Percentiles rank a stretch among this genome's conserved stretches.
Evolutionary conservation across 2,888 invertebrate genomes (phyloP).

Genomic region (Cremastinae sp.): DNA sequence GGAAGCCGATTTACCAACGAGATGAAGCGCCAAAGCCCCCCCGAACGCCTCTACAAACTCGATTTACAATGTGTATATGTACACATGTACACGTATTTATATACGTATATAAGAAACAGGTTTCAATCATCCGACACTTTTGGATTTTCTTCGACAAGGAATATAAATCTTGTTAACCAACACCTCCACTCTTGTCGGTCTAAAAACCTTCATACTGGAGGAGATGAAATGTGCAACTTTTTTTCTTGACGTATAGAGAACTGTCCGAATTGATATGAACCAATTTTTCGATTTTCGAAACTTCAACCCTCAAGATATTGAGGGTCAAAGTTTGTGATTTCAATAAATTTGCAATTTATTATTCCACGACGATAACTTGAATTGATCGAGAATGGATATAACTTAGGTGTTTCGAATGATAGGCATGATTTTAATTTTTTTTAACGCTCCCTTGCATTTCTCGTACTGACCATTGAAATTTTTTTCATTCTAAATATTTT

Average conservation of each 20-base stretch:
- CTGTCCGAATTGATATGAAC: not conserved
- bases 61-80: too few species aligned
- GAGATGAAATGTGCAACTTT: not conserved
- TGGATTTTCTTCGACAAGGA: slow-evolving; percentile 6
- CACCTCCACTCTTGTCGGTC: slow-evolving; percentile 19
- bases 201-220: not conserved
- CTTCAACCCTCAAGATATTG: too few species aligned
- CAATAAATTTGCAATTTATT: too few species aligned
- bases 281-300: not conserved
- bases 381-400: too few species aligned
- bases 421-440: too few species aligned
- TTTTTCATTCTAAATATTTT: too few species aligned
- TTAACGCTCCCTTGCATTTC: too few species aligned
- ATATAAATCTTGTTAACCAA: slow-evolving; percentile 25
- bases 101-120: slow-evolving; percentile 29
- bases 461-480: too few species aligned
- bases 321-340: too few species aligned
- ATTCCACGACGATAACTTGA: too few species aligned
- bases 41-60: slow-evolving; percentile 26
- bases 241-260: not conserved
- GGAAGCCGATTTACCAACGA: slow-evolving; percentile 50
- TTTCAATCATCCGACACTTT: slow-evolving; percentile 43
- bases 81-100: too few species aligned
- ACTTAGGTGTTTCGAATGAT: too few species aligned
- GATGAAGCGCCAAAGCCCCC: slow-evolving; percentile 35